Conservation (phyloP, 2,113 vertebrate genomes). For the Myiagra hebetior region DNA sequence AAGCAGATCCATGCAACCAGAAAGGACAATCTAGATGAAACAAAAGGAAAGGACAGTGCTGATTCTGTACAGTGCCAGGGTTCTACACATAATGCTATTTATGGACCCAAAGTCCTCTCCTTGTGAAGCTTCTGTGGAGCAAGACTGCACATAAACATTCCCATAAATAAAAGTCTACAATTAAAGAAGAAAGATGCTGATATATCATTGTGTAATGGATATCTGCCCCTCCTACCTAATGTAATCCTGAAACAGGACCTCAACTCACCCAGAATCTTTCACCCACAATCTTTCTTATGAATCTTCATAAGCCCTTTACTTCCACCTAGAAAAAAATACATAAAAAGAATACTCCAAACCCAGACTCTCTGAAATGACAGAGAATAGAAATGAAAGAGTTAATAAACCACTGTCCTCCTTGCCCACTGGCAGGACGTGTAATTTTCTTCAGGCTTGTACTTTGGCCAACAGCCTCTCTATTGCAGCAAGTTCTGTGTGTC, state of each 20-base stretch:
- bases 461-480: not conserved
- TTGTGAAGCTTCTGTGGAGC: not conserved
- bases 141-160: not conserved
- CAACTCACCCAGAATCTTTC: not conserved
- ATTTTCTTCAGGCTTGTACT: not conserved
- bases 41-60: not conserved
- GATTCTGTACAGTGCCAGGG: not conserved
- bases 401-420: not conserved
- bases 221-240: not conserved
- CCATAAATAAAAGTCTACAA: not conserved
- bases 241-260: not conserved
- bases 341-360: not conserved
- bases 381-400: not conserved
- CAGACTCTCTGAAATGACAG: not conserved
- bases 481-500: not conserved
- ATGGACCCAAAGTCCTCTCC: not conserved
- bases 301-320: not conserved
- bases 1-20: not conserved
- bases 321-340: not conserved
- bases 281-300: too few species aligned
- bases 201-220: not conserved
- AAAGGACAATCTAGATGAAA: not conserved
- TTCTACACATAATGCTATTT: not conserved
- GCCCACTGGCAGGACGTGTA: fast-evolving
- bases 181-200: not conserved